A percentile compares a stretch with the other conserved stretches of the same genome.
Evolutionary conservation across 53 echinoderm and acorn worm species (phyloP).

Genomic region (Holothuria leucospilota): DNA sequence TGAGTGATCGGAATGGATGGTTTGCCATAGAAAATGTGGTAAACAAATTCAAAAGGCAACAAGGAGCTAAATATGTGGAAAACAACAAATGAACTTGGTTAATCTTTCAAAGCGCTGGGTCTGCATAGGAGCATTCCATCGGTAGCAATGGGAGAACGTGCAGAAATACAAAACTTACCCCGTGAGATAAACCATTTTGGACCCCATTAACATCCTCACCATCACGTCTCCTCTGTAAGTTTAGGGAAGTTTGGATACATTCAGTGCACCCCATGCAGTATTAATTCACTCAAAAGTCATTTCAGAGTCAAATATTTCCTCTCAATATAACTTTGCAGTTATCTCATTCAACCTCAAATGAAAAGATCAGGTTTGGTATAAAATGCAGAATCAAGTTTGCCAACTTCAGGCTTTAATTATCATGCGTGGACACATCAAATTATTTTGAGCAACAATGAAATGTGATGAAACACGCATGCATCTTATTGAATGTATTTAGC

Average conservation of each 20-base stretch:
- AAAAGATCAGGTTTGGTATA: too few relatives aligned
- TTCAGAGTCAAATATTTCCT: too few relatives aligned
- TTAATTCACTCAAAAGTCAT: neutral
- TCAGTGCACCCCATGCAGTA: neutral
- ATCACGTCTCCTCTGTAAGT: conserved; percentile 13
- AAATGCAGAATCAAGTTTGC: too few relatives aligned
- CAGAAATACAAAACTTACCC: conserved; percentile 41
- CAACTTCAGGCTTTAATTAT: too few relatives aligned
- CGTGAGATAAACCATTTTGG: conserved; percentile 31
- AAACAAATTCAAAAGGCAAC: neutral
- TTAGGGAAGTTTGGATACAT: conserved; percentile 38
- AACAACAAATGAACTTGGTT: conserved; percentile 18
- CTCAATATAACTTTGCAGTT: too few relatives aligned
- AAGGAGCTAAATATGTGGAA: conserved; percentile 2
- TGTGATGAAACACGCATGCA: too few relatives aligned
- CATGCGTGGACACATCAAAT: too few relatives aligned
- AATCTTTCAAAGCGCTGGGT: neutral
- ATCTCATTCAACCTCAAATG: too few relatives aligned
- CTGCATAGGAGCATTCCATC: conserved; percentile 6
- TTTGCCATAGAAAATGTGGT: too few relatives aligned
- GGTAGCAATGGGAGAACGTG: neutral
- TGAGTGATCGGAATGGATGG: too few relatives aligned
- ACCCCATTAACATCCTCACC: conserved; percentile 13
- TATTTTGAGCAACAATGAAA: too few relatives aligned
- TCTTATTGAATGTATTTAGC: too few relatives aligned